Percentiles rank a stretch among this genome's conserved stretches.
Evolutionary conservation across 2,888 invertebrate genomes (phyloP).

Genomic region (Drosophila mettleri): DNA sequence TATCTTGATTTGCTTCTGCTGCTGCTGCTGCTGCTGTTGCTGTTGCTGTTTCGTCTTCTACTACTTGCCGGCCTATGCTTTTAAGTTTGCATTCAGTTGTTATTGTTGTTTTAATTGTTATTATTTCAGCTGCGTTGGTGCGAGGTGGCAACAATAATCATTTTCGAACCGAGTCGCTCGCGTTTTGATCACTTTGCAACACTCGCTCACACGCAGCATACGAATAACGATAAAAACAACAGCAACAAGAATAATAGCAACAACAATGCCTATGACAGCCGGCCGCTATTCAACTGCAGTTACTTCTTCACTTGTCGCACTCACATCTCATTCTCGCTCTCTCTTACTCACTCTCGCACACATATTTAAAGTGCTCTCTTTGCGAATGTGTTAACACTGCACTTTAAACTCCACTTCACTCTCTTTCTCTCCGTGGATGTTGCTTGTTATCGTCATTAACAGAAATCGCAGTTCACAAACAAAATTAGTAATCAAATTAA

Average conservation of each 20-base stretch:
- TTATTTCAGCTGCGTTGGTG: conserved; percentile 44
- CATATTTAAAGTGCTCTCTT: conserved; percentile 23
- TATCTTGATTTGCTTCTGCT: conserved; percentile 21
- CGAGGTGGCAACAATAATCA: conserved; percentile 39
- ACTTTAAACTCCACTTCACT: conserved; percentile 13
- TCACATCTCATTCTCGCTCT: conserved; percentile 2
- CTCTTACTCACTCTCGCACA: conserved; percentile 23
- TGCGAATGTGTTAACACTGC: conserved; percentile 22
- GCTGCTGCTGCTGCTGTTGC: conserved; percentile 36
- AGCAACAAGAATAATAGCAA: conserved; percentile 26
- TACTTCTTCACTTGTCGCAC: conserved; percentile 24
- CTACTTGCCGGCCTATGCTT: conserved; percentile 56
- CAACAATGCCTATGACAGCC: conserved; percentile 55
- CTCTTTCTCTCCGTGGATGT: conserved; percentile 7
- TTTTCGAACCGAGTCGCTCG: conserved; percentile 15
- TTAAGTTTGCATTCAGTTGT: conserved; percentile 16
- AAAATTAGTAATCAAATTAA: conserved; percentile 36
- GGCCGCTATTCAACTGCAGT: conserved; percentile 60
- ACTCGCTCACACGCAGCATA: conserved; percentile 13
- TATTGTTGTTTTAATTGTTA: conserved; percentile 28
- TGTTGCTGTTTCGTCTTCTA: conserved; percentile 21
- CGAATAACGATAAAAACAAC: conserved; percentile 20
- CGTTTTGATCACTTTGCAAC: conserved; percentile 19
- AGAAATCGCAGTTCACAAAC: conserved; percentile 37
- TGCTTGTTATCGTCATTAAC: conserved; percentile 27